These are phyloP conservation scores for Agrochola lychnidis DNA, from an alignment of 2,888 invertebrate genomes.

Conservation along the genomic window DNA sequence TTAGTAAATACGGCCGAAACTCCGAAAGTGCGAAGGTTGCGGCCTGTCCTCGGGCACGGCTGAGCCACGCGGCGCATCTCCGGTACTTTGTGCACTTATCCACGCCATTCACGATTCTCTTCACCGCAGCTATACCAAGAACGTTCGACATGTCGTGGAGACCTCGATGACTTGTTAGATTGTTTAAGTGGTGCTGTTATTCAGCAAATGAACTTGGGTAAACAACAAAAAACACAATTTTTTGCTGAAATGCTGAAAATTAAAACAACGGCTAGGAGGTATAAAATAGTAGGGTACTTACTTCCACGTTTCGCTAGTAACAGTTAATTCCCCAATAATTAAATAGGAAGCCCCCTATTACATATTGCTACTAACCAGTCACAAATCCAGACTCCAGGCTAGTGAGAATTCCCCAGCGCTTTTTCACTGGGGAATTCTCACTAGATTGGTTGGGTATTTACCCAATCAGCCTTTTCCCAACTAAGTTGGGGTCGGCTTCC, in stretches of 20 bases:
- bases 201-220: slow-evolving; percentile 2
- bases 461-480: too few relatives aligned
- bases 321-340: not conserved
- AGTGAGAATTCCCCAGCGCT: not conserved
- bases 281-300: not conserved
- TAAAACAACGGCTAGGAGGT: not conserved
- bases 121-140: slow-evolving; percentile 74
- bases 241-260: not conserved
- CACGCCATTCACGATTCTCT: slow-evolving; percentile 89
- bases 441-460: too few relatives aligned
- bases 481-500: too few relatives aligned
- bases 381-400: not conserved
- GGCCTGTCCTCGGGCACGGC: slow-evolving; percentile 74
- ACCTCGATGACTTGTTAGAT: slow-evolving; percentile 67
- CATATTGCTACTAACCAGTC: too few relatives aligned
- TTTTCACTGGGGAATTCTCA: too few relatives aligned
- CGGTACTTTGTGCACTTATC: slow-evolving; percentile 88
- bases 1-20: slow-evolving; percentile 69
- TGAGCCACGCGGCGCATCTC: slow-evolving; percentile 82
- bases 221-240: not conserved
- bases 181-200: slow-evolving; percentile 32
- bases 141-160: slow-evolving; percentile 63
- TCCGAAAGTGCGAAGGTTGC: slow-evolving; percentile 77
- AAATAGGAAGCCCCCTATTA: not conserved
- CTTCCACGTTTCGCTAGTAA: not conserved